Base-by-base conservation (phyloP, 2,797 vertebrate species). In the Peromyscus attwateri region DNA sequence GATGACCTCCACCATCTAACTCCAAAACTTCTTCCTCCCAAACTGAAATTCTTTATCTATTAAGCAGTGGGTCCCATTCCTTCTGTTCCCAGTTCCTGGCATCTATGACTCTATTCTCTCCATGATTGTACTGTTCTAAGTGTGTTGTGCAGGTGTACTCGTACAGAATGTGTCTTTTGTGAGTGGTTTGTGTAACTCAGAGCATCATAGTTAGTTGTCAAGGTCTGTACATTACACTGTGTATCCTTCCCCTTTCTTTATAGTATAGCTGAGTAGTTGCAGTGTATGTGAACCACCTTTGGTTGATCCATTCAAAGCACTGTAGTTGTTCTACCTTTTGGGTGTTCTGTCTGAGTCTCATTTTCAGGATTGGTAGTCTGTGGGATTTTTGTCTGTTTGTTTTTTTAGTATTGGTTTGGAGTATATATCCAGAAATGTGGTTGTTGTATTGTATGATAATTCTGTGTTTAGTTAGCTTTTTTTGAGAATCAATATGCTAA, bases 151-250 rank as follows among this genome's bases (percentile, higher is more conserved):
- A 70, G 66, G 16, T 94, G 60, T 43, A 37, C 85, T 89, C 79
- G 57, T 68, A 6, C 13, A 64, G 29, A 83, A 49, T 92, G 55
- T 85, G 34, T 88, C 52, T 52, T 80, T 70, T 88, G 43, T 81
- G 40, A 91, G 43, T 87, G 70, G 31, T 37, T 87, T 92, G 68
- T 94, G 93, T 93, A 46, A 76, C 43, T 52, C 43, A 91, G 46
- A 77, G 66, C 8, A 34, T 34, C 31, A 31, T 29, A 60, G 46
- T 92, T 25, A 52, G 46, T 92, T 46, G 68, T 87, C 9, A n/a
- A 5, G 66, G 29, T 46, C 68, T 49, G 29, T 73, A 23, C 60
- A 17, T 52, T 73, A 46, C 0, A 23, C 1, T 91, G 27, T 90
- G 19, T 6, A 17, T n/a, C 73, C 19, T 8, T 68, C 19, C n/a